Base-by-base conservation (phyloP, 2,113 vertebrate genomes). In the Sinocyclocheilus rhinocerous region DNA sequence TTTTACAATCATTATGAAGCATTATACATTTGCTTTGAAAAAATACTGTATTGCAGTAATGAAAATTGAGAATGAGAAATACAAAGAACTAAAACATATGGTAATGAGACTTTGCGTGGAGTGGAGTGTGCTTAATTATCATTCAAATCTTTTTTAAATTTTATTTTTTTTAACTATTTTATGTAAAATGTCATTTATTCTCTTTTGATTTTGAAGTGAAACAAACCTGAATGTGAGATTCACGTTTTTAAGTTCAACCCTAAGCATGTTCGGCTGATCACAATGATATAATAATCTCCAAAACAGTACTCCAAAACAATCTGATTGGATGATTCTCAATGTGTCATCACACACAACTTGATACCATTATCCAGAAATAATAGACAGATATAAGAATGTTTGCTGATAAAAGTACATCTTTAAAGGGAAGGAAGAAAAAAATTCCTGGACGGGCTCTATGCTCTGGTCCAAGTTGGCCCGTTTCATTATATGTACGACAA, bases 401-500 rank as follows among this genome's bases (percentile, higher is more conserved):
- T 78, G 18, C 11, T n/a, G 15, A 57, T 36, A 36, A 57, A 57
- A 57, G 18, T 33, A 57, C 50, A 59, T 57, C 29, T 78, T 78
- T 78, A 78, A 59, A 57, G 29, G 29, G 50, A 78, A 18, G 7
- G 4, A 77, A 52, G 1, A 55, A 77, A 18, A 76, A 76, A 52
- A 3, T 15, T 72, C 33, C 6, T 42, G 39, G 42, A 4, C 2
- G 11, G 22, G 52, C 76, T 52, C 50, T 22, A 59, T 33, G 57
- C 29, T 59, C 52, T 78, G n/a, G 57, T 79, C 73, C 50, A 59
- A 26, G 69, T 52, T 70, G 87, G 36, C 61, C 63, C 39, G 61
- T 55, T 79, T 72, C 59, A 24, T 33, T n/a, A 33, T 67, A 29
- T 76, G 80, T 24, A 81, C 55, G 29, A 86, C 24, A 61, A 85